Percentiles rank a stretch among this genome's conserved stretches.
Evolutionary conservation across 2,888 invertebrate genomes (phyloP).

Genomic region (Cacoxenus indagator): DNA sequence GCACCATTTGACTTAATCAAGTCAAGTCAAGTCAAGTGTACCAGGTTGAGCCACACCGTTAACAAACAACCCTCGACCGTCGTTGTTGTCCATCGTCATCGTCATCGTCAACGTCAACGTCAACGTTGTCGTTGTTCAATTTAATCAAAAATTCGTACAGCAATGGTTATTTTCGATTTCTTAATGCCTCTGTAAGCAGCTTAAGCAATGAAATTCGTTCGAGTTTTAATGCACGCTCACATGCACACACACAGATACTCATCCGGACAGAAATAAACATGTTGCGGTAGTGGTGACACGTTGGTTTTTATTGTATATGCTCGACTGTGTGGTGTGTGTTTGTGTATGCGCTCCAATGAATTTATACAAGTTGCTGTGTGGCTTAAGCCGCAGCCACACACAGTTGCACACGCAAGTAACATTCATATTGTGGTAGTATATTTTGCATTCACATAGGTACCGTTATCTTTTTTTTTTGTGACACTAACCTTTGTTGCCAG

Average conservation of each 20-base stretch:
- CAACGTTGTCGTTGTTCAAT: not conserved
- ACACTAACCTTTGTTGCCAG: not conserved
- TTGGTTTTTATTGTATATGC: not conserved
- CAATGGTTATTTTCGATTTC: conserved; percentile 48
- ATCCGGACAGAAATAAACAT: not conserved
- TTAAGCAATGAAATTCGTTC: conserved; percentile 33
- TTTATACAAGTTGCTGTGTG: not conserved
- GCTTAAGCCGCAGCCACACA: not conserved
- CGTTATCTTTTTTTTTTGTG: not conserved
- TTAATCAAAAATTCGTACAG: not conserved
- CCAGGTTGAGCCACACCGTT: not conserved
- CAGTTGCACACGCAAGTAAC: too few species aligned
- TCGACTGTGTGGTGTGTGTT: not conserved
- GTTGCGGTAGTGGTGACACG: not conserved
- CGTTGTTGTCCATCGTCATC: too few species aligned
- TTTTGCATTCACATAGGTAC: not conserved
- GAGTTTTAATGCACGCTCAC: too few species aligned
- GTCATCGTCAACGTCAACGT: too few species aligned
- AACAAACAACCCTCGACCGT: not conserved
- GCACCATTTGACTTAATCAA: not conserved
- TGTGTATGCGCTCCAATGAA: not conserved
- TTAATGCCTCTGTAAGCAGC: conserved; percentile 55
- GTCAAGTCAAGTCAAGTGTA: too few species aligned
- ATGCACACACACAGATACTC: conserved; percentile 3
- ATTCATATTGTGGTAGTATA: too few species aligned